Base-by-base conservation (phyloP, 2,888 invertebrate genomes). In the Leptopilina syphax region DNA sequence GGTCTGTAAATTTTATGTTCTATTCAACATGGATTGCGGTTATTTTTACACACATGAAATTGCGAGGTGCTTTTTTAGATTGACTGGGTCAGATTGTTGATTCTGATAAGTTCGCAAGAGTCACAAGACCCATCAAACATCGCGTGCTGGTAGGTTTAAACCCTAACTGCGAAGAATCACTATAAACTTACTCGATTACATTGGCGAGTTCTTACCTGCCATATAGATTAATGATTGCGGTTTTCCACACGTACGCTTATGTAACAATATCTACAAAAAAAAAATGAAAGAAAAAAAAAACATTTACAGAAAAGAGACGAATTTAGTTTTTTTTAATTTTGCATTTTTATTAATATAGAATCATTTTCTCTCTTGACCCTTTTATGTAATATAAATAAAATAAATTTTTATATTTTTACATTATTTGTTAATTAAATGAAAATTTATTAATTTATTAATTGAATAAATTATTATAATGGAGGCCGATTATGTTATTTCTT, bases 11-110 rank as follows among this genome's bases (percentile, higher is more conserved):
- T 70, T 54, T 70, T 13, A 9, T 9, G 27, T 50, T 47, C 8
- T 24, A 50, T 27, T 70, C 12, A 50, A 70, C 50, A 50, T 50
- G 3, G 50, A 50, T 13, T 50, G 10, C 54, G 6, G 13, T 13
- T 54, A 70, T 50, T 70, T 54, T 54, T 4, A n/a, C 54, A 70
- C 44, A 34, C 70, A 27, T 24, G 47, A 18, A 47, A 44, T 18
- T 24, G 63, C 44, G 54, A 34, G 76, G 50, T 10, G 50, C 50
- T 50, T 50, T 9, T 24, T 76, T 24, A 70, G 54, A 13, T 83
- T 87, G 88, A 88, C 89, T 85, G 82, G 89, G 86, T 87, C 88
- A 85, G 86, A 88, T 89, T 81, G 77, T 57, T 83, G 86, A 87
- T 85, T 85, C 77, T 65, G 80, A 77, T 81, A 77, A 60, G 70